Evolutionary conservation across 2,797 vertebrate species (phyloP).

Genomic region (Mallotus villosus): DNA sequence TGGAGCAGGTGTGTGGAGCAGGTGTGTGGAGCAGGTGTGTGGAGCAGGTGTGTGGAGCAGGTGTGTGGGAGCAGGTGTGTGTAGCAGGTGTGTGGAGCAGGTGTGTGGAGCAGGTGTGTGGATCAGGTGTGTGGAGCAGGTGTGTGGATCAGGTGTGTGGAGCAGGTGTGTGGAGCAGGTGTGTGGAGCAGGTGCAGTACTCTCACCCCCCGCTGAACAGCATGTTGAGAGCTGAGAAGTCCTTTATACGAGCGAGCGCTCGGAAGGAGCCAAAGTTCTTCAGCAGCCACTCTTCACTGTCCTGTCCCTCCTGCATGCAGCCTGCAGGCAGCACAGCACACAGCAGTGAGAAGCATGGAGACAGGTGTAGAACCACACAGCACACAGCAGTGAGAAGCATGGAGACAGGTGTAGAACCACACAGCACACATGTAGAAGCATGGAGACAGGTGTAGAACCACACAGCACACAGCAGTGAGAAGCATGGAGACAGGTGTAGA

Average conservation of each 20-base stretch:
- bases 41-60: background rate
- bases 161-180: too few species aligned
- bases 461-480: too few species aligned
- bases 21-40: background rate
- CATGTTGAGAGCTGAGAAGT: constrained; percentile 71
- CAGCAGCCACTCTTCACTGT: constrained; percentile 71
- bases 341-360: background rate
- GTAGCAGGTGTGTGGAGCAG: background rate
- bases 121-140: too few species aligned
- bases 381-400: too few species aligned
- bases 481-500: background rate
- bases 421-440: too few species aligned
- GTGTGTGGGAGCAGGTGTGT: too few species aligned
- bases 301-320: constrained; percentile 58
- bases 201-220: constrained; percentile 76
- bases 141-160: background rate
- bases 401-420: background rate
- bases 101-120: too few species aligned
- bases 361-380: background rate
- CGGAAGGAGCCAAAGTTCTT: constrained; percentile 78
- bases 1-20: too few species aligned
- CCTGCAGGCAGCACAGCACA: constrained; percentile 49
- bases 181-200: background rate
- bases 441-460: background rate
- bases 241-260: constrained; percentile 62